phyloP scores from a whole-genome alignment of 2,797 vertebrate genomes.

The Acropternis orthonyx region DNA sequence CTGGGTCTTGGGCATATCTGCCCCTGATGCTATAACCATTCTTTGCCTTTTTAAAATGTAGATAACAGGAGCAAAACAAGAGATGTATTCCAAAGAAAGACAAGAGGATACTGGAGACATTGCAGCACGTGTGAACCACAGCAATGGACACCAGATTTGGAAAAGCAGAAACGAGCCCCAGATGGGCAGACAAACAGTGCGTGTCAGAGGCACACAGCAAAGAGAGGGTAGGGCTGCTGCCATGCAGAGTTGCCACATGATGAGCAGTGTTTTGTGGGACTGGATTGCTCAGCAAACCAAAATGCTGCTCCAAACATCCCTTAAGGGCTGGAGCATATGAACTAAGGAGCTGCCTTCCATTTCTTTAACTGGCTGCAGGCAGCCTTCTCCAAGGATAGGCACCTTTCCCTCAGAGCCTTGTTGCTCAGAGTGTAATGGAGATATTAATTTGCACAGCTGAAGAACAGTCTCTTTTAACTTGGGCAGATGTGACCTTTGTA shows the following conservation, averaged over 20 bases:
- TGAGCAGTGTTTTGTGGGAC: neutral
- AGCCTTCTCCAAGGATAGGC: neutral
- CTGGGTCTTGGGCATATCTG: slow-evolving; percentile 5
- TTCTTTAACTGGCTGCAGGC: neutral
- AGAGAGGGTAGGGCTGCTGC: neutral
- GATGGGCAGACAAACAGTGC: neutral
- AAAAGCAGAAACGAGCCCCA: neutral
- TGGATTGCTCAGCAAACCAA: neutral
- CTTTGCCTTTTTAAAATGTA: neutral
- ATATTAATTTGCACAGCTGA: neutral
- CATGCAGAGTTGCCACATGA: neutral
- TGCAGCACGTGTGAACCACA: neutral
- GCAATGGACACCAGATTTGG: neutral
- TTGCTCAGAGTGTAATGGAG: neutral
- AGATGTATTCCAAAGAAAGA: neutral
- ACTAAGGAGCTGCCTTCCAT: neutral
- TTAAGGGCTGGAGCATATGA: neutral
- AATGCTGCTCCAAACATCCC: neutral
- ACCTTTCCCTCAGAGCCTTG: neutral
- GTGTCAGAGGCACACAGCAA: neutral
- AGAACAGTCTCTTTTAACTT: neutral
- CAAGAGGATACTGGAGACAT: neutral
- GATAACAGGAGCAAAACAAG: neutral
- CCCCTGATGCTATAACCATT: neutral
- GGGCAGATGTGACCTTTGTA: neutral